Percentiles rank a stretch among this genome's conserved stretches.
Conservation (phyloP, 2,113 vertebrate genomes). For the Cisticola juncidis region DNA sequence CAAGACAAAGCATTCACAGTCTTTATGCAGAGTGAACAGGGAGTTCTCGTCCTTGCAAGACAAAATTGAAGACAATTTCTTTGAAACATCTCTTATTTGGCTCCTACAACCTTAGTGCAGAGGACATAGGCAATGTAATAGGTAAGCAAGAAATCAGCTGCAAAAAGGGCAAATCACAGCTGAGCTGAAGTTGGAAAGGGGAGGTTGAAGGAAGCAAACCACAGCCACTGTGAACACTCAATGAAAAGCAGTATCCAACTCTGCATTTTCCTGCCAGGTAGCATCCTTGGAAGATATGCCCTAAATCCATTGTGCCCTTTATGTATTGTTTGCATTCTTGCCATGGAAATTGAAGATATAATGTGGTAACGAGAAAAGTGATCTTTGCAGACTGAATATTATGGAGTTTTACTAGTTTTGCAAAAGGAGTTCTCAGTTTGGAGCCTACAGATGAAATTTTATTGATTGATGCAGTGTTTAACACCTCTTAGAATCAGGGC, state of each 20-base stretch:
- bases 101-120: not conserved
- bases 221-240: not conserved
- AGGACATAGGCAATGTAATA: not conserved
- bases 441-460: not conserved
- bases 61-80: not conserved
- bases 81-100: not conserved
- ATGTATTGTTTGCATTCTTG: not conserved
- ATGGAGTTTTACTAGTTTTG: accelerated
- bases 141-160: not conserved
- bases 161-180: not conserved
- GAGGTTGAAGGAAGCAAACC: not conserved
- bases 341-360: not conserved
- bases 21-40: accelerated
- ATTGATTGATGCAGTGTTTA: not conserved
- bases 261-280: not conserved
- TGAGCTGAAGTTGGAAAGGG: not conserved
- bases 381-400: not conserved
- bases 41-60: not conserved
- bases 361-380: not conserved
- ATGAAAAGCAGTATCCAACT: not conserved
- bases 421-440: not conserved
- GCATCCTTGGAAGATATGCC: not conserved
- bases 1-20: not conserved
- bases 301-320: not conserved
- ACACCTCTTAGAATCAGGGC: not conserved